phyloP scores from a whole-genome alignment of 2,888 invertebrate species.

The Heliconius hortense region DNA sequence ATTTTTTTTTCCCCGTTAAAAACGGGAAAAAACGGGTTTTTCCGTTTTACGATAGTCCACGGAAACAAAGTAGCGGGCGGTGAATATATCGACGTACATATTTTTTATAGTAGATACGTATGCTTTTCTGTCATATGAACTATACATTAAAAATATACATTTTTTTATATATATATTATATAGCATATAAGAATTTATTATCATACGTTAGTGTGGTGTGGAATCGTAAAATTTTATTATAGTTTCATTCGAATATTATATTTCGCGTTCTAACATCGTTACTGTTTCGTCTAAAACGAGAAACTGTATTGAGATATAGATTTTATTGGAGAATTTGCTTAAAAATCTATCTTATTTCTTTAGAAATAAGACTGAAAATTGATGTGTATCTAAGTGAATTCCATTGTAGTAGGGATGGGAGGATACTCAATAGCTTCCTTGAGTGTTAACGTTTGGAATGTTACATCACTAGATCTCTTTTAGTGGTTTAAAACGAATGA shows the following conservation, averaged over 20 bases:
- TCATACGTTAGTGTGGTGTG: conserved; percentile 44
- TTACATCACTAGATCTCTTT: conserved; percentile 23
- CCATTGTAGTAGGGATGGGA: conserved; percentile 25
- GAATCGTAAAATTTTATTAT: conserved; percentile 46
- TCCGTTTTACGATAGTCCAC: too few species aligned
- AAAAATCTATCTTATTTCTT: not conserved
- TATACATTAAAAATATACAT: not conserved
- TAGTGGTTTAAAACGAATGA: conserved; percentile 12
- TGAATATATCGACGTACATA: not conserved
- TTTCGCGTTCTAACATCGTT: conserved; percentile 39
- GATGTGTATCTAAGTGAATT: not conserved
- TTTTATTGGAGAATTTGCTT: not conserved
- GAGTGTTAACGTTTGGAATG: conserved; percentile 26
- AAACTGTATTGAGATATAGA: conserved; percentile 15
- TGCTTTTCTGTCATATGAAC: not conserved
- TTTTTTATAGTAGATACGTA: not conserved
- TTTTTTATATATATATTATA: not conserved
- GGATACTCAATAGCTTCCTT: conserved; percentile 34
- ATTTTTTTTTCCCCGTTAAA: too few species aligned
- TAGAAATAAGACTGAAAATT: not conserved
- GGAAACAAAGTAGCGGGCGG: too few species aligned
- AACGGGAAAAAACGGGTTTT: too few species aligned
- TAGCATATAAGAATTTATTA: conserved; percentile 24
- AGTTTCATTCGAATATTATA: conserved; percentile 42
- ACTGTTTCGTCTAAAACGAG: conserved; percentile 32